Evolutionary conservation across 1,140 invertebrate species (phyloP), one percentile per base, ranked within the genome.

Genomic region (Cydia splendana): DNA sequence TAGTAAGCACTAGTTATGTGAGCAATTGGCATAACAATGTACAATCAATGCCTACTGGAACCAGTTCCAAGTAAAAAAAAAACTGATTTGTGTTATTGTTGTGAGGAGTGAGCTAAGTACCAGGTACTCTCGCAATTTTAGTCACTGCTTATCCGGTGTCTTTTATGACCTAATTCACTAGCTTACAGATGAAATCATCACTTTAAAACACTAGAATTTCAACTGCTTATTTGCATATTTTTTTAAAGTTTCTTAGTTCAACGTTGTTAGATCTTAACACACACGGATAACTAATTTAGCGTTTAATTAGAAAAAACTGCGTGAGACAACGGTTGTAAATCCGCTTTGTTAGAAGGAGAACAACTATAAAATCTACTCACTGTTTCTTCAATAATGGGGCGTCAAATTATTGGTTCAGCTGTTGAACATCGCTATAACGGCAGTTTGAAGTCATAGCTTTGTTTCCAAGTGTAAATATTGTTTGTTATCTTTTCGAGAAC

Each of bases 381-480:
- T n/a, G 65, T 30, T 69, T 69, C 65, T 34, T 38, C 15, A 69
- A 34, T 13, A 38, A 69, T 15, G 65, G 30, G 30, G 65, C 65
- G 65, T 69, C 15, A 65, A 57, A 30, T n/a, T 69, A 69, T 69
- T 69, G n/a, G 28, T 69, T 38, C 65, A 69, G 65, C 30, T 34
- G 65, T 69, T 38, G 30, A 69, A 2, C 30, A 69, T 34, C 0
- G 28, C 65, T 69, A 7, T 69, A 69, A 69, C 34, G 65, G 15
- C 30, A 69, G 65, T 34, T 38, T 69, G n/a, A 69, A 34, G 28
- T 42, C 65, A 69, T 69, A 69, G 65, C 65, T 69, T 69, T 69
- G 65, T 69, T 69, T 69, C 30, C 15, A 3, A 69, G 13, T 69
- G 65, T 69, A 30, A 69, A 69, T 69, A 69, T 69, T 69, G 24